Evolutionary conservation across 2,113 vertebrate genomes (phyloP).

Genomic region (Craseonycteris thonglongyai): DNA sequence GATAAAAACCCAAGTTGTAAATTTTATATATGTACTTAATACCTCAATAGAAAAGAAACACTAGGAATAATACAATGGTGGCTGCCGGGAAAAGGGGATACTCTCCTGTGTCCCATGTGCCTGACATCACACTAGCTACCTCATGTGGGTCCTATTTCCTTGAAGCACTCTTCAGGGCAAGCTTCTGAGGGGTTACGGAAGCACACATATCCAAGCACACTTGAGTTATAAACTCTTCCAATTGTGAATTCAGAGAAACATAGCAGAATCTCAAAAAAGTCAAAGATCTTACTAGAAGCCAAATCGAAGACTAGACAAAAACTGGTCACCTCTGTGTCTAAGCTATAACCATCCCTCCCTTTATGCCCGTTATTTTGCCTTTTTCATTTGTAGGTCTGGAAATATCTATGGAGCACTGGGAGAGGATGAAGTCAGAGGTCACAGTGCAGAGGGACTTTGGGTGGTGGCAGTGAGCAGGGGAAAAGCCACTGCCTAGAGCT

Average conservation of each 20-base stretch:
- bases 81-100: background rate
- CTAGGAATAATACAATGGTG: rapidly evolving
- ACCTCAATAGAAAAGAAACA: background rate
- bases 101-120: rapidly evolving
- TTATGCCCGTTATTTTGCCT: background rate
- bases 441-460: background rate
- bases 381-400: background rate
- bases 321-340: background rate
- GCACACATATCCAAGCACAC: background rate
- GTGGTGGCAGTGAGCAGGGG: background rate
- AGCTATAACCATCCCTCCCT: too few species aligned
- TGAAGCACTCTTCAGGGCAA: background rate
- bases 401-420: background rate
- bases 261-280: background rate
- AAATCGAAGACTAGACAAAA: background rate
- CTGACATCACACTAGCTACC: rapidly evolving
- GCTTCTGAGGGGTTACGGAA: background rate
- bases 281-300: background rate
- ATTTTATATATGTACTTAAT: background rate
- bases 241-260: background rate
- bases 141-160: rapidly evolving
- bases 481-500: background rate
- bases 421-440: background rate
- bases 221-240: background rate
- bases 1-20: background rate